Conservation (phyloP, 2,113 vertebrate species). For the Seriola dumerili region DNA sequence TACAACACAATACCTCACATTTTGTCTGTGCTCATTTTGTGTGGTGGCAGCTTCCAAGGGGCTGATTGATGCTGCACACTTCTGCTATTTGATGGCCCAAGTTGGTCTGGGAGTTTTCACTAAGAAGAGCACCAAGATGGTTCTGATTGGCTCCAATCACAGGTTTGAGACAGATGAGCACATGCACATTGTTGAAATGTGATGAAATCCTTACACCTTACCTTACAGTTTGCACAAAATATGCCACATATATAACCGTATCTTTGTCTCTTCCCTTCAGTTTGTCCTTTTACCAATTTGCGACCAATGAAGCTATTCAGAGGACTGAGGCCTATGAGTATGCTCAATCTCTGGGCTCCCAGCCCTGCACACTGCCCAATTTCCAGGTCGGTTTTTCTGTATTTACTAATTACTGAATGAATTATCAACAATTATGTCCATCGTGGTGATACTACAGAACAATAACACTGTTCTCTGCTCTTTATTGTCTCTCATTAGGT, state of each 20-base stretch:
- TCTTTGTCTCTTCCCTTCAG: conserved; percentile 73
- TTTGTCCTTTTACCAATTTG: conserved; percentile 91
- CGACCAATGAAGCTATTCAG: conserved; percentile 95
- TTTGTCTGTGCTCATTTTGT: conserved; percentile 15
- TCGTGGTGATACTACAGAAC: not conserved
- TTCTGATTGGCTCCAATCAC: conserved; percentile 96
- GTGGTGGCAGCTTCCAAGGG: conserved; percentile 90
- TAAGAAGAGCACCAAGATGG: conserved; percentile 95
- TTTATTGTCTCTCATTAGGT: conserved; percentile 82
- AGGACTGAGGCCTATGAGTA: conserved; percentile 98
- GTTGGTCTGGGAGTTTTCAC: conserved; percentile 93
- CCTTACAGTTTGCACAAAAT: not conserved
- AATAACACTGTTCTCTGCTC: conserved; percentile 15
- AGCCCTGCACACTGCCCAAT: conserved; percentile 88
- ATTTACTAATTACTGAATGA: not conserved
- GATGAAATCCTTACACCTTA: not conserved
- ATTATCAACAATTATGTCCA: not conserved
- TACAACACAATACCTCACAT: not conserved
- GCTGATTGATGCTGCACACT: conserved; percentile 95
- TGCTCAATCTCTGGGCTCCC: conserved; percentile 92
- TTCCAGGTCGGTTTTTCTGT: conserved; percentile 88
- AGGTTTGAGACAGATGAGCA: conserved; percentile 82
- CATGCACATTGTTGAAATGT: not conserved
- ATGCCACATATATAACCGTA: not conserved
- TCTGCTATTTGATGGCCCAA: conserved; percentile 98